phyloP scores from a whole-genome alignment of 2,113 vertebrate species.

The Paramormyrops kingsleyae region DNA sequence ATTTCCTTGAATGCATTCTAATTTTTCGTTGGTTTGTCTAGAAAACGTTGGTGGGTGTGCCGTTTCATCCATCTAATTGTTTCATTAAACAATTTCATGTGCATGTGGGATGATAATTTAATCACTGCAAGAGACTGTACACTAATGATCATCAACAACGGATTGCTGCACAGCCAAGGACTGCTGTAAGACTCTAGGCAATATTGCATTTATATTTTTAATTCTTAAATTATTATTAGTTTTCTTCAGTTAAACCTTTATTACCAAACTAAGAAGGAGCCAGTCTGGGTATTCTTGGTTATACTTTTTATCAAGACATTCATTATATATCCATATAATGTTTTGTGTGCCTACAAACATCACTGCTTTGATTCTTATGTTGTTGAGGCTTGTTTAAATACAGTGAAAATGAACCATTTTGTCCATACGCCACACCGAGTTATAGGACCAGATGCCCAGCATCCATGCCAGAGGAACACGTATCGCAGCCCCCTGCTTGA shows the following conservation, averaged over 20 bases:
- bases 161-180: neutral
- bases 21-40: neutral
- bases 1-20: neutral
- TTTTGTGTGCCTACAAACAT: neutral
- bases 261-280: neutral
- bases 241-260: neutral
- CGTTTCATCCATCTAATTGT: neutral
- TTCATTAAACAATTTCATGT: neutral
- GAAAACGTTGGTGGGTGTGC: neutral
- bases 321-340: neutral
- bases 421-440: neutral
- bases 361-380: neutral
- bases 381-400: neutral
- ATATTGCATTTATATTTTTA: neutral
- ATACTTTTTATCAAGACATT: neutral
- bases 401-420: neutral
- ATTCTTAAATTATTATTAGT: neutral
- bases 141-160: neutral
- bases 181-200: neutral
- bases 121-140: neutral
- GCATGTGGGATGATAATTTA: neutral
- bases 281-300: neutral
- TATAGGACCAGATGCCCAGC: neutral
- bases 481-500: neutral
- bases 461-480: neutral